Percentiles rank a stretch among this genome's conserved stretches.
phyloP scores from a whole-genome alignment of 2,113 vertebrate genomes.

The Acrocephalus kingi region DNA sequence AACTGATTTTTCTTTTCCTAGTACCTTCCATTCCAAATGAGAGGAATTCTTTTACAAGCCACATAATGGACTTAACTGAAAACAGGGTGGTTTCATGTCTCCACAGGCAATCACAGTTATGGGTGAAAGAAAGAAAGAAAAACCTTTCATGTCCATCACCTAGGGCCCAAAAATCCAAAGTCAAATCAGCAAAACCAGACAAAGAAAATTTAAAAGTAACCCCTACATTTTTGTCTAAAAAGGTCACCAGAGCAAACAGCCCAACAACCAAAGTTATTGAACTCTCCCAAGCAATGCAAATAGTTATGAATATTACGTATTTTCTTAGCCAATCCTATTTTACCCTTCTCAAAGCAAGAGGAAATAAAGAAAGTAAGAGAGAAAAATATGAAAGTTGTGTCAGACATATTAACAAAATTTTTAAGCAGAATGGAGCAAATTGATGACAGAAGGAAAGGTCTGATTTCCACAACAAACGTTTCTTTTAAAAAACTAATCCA shows the following conservation, averaged over 20 bases:
- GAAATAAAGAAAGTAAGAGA: not conserved
- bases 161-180: not conserved
- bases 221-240: not conserved
- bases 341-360: not conserved
- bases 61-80: not conserved
- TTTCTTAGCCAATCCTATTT: not conserved
- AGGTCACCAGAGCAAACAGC: not conserved
- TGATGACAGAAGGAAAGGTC: not conserved
- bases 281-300: fast-evolving
- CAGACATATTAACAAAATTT: not conserved
- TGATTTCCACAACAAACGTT: not conserved
- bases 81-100: not conserved
- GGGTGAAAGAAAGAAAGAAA: not conserved
- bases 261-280: not conserved
- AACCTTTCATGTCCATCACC: fast-evolving
- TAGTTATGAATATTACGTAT: not conserved
- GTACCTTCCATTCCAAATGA: not conserved
- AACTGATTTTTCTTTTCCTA: too few species aligned
- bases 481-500: not conserved
- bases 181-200: not conserved
- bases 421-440: not conserved
- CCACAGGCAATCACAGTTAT: fast-evolving
- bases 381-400: not conserved
- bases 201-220: not conserved
- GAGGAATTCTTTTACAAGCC: not conserved